Evolutionary conservation across 2,888 invertebrate genomes (phyloP).

Genomic region (Lasioglossum zephyrum): DNA sequence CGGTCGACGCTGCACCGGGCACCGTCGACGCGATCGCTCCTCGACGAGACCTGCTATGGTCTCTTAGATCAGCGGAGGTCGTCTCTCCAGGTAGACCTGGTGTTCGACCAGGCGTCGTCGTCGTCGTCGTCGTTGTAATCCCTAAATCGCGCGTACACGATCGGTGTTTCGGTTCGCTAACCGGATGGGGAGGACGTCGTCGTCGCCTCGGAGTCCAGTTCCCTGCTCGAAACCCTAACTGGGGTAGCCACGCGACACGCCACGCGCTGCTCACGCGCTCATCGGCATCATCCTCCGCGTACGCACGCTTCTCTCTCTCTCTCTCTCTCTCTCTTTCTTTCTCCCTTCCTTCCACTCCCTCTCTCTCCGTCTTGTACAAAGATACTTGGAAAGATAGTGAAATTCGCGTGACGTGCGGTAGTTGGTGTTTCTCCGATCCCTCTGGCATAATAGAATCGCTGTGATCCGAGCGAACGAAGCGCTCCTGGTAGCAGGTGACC

Average conservation of each 20-base stretch:
- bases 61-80: neutral
- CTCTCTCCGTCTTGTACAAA: too few relatives aligned
- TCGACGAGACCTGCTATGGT: conserved; percentile 1
- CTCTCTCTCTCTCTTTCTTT: neutral
- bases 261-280: conserved; percentile 59
- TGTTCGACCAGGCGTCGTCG: conserved; percentile 7
- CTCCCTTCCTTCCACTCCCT: neutral
- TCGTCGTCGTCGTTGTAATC: neutral
- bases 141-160: conserved; percentile 24
- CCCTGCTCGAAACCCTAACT: neutral
- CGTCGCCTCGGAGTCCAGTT: neutral
- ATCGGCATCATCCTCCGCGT: neutral
- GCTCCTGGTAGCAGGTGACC: conserved; percentile 41
- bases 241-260: conserved; percentile 50
- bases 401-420: neutral
- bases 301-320: neutral
- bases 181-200: too few relatives aligned
- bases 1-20: conserved; percentile 81
- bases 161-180: neutral
- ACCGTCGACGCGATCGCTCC: conserved; percentile 60
- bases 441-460: neutral
- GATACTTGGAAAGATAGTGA: neutral
- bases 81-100: conserved; percentile 26
- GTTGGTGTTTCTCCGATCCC: neutral
- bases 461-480: neutral